Percentiles rank a stretch among this genome's conserved stretches.
These are phyloP conservation scores for Dermatemys mawii DNA, from an alignment of 2,113 vertebrate species.

Conservation along the genomic window DNA sequence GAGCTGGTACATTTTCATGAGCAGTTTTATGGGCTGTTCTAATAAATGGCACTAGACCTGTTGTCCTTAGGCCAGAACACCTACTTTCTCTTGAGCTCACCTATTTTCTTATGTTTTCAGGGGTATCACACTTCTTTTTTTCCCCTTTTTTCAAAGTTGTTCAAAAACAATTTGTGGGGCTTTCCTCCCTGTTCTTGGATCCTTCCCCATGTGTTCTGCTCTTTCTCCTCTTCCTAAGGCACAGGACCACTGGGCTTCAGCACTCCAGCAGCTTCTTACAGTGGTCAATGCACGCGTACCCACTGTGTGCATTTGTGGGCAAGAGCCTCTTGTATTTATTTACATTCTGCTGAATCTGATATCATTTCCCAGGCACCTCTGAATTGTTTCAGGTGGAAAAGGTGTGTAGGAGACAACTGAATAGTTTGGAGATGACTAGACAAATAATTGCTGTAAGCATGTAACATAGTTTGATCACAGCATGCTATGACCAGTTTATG, in stretches of 20 bases:
- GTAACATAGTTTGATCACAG: neutral
- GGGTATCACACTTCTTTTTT: neutral
- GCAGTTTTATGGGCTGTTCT: neutral
- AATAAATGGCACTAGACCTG: neutral
- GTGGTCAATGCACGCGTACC: neutral
- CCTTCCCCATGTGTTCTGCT: neutral
- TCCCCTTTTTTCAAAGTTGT: neutral
- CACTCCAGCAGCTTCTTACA: neutral
- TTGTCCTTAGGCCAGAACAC: neutral
- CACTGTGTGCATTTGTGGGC: fast-evolving
- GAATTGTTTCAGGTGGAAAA: neutral
- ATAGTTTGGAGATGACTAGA: too few species aligned
- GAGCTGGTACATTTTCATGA: neutral
- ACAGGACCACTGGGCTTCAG: neutral
- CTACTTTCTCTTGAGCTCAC: neutral
- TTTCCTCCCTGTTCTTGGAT: neutral
- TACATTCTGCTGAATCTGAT: neutral
- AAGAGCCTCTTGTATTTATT: neutral
- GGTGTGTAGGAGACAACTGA: neutral
- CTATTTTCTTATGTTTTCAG: neutral
- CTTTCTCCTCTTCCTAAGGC: neutral
- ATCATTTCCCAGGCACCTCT: neutral
- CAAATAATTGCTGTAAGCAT: neutral
- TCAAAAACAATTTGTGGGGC: neutral
- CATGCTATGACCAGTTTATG: neutral